These are phyloP conservation scores for Eupeodes corollae DNA, from an alignment of 1,140 invertebrate species.

Conservation along the genomic window DNA sequence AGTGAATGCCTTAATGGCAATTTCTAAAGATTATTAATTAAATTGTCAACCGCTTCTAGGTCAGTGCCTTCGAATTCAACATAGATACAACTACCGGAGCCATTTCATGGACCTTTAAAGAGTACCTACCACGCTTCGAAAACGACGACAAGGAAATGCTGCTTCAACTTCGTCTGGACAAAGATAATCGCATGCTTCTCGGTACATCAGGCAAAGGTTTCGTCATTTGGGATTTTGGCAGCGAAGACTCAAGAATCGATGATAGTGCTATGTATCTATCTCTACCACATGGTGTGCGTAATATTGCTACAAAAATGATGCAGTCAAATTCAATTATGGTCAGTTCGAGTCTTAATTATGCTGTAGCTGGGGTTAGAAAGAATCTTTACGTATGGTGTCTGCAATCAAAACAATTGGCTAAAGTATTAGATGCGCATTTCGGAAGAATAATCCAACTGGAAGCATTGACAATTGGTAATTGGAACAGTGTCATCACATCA, in stretches of 20 bases:
- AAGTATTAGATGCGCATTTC: constrained; percentile 92
- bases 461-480: constrained; percentile 71
- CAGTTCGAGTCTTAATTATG: constrained; percentile 79
- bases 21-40: constrained; percentile 4
- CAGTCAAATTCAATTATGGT: constrained; percentile 84
- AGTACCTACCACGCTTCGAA: constrained; percentile 48
- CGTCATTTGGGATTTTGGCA: constrained; percentile 55
- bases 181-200: constrained; percentile 66
- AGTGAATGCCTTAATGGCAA: neutral
- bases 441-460: constrained; percentile 88
- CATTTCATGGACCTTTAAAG: constrained; percentile 47
- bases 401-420: constrained; percentile 64
- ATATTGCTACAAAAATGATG: constrained; percentile 83
- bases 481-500: constrained; percentile 92
- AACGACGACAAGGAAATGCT: constrained; percentile 63
- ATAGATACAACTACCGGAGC: constrained; percentile 38
- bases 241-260: constrained; percentile 21
- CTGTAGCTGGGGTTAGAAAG: constrained; percentile 91
- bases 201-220: constrained; percentile 77
- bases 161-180: constrained; percentile 71
- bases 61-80: constrained; percentile 33
- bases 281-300: constrained; percentile 80
- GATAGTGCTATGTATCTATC: constrained; percentile 54
- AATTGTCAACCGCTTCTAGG: constrained; percentile 24
- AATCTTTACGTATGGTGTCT: constrained; percentile 92